Base-by-base conservation (phyloP, 2,113 vertebrate genomes). In the Erythrocercus mccallii region DNA sequence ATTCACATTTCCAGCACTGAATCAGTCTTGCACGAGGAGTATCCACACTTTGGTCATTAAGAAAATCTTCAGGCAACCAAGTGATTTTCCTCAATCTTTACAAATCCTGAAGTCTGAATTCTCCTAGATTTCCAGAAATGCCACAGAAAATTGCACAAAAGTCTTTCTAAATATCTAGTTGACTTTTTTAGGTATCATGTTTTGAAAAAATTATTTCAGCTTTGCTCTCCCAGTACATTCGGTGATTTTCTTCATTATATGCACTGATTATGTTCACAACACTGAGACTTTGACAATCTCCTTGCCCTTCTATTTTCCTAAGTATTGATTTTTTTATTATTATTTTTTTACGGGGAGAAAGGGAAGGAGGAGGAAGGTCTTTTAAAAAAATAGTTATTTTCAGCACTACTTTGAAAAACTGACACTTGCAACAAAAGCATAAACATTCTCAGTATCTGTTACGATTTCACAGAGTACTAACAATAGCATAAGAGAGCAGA, bases 231-330 rank as follows among this genome's bases (percentile, higher is more conserved):
- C 23, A 77, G 70, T 60, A 22, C 0, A 22, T 42, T 71, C 9
- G 2, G 12, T 20, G 20, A 40, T 24, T 66, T 78, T 81, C 47
- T 37, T 70, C 21, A 19, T 61, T 81, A 10, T 33, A 20, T 35
- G 23, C n/a, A 35, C 6, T 10, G 25, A 31, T 30, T 42, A 10
- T 20, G 6, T 70, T 70, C 2, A 1, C 3, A 1, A 8, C 31
- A 13, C 47, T 50, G 50, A 70, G 50, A 21, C 44, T 81, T 73
- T 69, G 6, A 56, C 31, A 61, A 8, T 56, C 5, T 72, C 28
- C 25, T 72, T 64, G 30, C 24, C 31, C 18, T 71, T 62, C 24
- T 3, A 4, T 80, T 73, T 70, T 73, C 19, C 22, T 28, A 42
- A 18, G 9, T 22, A 47, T 51, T 74, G 69, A 23, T 38, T 56